Conservation (phyloP, 1,140 invertebrate genomes). For the Listronotus bonariensis region DNA sequence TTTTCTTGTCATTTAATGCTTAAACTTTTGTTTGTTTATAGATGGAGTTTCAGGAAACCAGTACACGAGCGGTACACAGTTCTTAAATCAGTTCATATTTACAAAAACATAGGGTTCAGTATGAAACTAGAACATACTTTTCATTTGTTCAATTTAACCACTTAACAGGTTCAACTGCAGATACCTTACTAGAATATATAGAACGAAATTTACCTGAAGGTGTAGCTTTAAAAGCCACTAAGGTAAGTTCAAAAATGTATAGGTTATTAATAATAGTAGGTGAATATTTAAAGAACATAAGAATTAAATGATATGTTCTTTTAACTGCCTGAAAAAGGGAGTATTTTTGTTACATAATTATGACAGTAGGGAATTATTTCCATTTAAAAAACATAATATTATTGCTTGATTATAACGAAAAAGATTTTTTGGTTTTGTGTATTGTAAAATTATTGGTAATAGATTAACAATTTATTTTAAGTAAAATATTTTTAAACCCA, state of each 20-base stretch:
- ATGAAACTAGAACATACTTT: constrained; percentile 94
- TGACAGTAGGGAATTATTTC: no score
- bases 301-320: no score
- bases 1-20: constrained; percentile 19
- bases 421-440: no score
- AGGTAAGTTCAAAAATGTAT: constrained; percentile 58
- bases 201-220: constrained; percentile 97
- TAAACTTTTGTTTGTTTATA: constrained; percentile 51
- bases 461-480: no score
- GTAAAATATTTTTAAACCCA: no score
- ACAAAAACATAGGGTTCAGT: constrained; percentile 94
- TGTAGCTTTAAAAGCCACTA: constrained; percentile 92
- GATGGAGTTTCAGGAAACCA: constrained; percentile 73
- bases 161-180: constrained; percentile 92
- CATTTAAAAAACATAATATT: no score
- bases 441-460: no score
- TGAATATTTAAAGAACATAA: no score
- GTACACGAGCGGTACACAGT: constrained; percentile 77
- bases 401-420: no score
- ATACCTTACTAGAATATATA: constrained; percentile 96
- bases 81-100: constrained; percentile 86
- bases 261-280: no score
- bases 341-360: no score
- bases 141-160: constrained; percentile 80
- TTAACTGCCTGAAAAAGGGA: no score